phyloP scores from a whole-genome alignment of 2,113 vertebrate genomes.

The Neofelis nebulosa region DNA sequence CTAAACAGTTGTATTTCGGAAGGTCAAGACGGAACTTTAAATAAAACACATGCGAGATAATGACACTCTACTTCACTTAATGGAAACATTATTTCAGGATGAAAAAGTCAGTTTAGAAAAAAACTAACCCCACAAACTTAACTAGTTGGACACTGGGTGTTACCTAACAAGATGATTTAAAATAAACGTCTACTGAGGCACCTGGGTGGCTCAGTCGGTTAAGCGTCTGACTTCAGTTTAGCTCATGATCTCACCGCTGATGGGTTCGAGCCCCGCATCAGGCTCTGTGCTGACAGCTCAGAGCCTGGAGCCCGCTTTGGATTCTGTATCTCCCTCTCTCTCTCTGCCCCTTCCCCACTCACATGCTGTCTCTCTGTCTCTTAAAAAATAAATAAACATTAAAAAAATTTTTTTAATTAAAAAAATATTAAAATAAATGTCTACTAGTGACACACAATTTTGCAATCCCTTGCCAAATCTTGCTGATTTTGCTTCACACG shows the following conservation, averaged over 20 bases:
- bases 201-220: too few species aligned
- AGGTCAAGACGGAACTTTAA: constrained; percentile 26
- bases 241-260: too few species aligned
- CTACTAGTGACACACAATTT: neutral
- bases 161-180: neutral
- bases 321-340: too few species aligned
- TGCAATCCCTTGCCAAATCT: neutral
- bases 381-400: too few species aligned
- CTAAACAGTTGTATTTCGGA: neutral
- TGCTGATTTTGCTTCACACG: constrained; percentile 1
- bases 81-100: constrained; percentile 18
- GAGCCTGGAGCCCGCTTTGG: too few species aligned
- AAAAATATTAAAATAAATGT: neutral
- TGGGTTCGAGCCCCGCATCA: too few species aligned
- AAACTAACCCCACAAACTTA: neutral
- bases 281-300: too few species aligned
- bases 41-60: neutral
- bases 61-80: constrained; percentile 2
- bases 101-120: neutral
- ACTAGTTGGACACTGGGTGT: neutral
- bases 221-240: too few species aligned
- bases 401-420: too few species aligned
- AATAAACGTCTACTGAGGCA: neutral
- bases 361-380: too few species aligned
- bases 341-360: too few species aligned